Evolutionary conservation across 2,797 vertebrate genomes (phyloP).

Genomic region (Scyliorhinus canicula): DNA sequence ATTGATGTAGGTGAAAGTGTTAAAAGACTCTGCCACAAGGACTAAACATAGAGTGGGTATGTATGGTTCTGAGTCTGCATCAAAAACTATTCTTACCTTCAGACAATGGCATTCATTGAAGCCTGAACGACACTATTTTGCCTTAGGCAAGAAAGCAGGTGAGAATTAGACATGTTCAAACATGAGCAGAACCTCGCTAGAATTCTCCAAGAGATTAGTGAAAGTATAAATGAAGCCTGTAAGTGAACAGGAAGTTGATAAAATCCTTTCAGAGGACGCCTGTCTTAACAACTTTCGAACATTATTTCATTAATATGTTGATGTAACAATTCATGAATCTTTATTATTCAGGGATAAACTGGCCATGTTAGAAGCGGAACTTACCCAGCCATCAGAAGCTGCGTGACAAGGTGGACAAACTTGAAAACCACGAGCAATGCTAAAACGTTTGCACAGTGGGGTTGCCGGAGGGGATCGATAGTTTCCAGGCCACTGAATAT

Average conservation of each 20-base stretch:
- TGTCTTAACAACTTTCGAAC: neutral
- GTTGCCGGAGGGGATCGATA: too few species aligned
- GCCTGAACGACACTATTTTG: neutral
- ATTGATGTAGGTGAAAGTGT: neutral
- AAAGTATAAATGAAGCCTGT: neutral
- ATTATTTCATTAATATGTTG: neutral
- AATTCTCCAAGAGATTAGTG: neutral
- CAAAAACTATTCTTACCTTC: conserved; percentile 1
- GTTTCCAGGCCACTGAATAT: too few species aligned
- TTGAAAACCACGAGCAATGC: too few species aligned
- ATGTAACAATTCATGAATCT: neutral
- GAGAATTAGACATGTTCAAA: neutral
- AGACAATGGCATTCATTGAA: conserved; percentile 5
- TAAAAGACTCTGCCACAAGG: neutral
- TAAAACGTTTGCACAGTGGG: too few species aligned
- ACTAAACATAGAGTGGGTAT: neutral
- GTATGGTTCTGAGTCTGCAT: neutral
- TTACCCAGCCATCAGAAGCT: too few species aligned
- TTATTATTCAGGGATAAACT: neutral
- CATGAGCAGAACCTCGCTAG: neutral
- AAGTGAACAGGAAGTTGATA: neutral
- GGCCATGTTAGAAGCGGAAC: too few species aligned
- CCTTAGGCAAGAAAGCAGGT: neutral
- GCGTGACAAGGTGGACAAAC: too few species aligned
- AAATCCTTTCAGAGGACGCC: neutral